Evolutionary conservation across 2,113 vertebrate species (phyloP), one percentile per base, ranked within the genome.

Genomic region (Coturnix japonica): DNA sequence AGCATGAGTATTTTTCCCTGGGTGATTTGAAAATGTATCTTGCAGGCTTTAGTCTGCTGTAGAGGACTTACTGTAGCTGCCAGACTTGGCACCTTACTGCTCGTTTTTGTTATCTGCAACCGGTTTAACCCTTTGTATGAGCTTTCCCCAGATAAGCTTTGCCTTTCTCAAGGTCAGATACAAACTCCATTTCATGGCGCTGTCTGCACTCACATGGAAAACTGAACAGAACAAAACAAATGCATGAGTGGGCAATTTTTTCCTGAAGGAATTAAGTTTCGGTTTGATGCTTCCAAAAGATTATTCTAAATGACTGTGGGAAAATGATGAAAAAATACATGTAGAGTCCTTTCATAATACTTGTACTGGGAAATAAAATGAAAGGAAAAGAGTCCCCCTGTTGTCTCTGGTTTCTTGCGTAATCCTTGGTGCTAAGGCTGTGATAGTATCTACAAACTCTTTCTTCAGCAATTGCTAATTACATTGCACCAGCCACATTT

Each of bases 301-400:
- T 91, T 93, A 89, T 71, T 82, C 60, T 56, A 92, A 95, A 81
- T 67, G 35, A 91, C 72, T 75, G 79, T 91, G 87, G 81, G 92
- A 94, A 95, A 94, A 85, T 28, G 11, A 87, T 53, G 43, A 75
- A 77, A 83, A 81, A 86, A 91, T 65, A 39, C 16, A 12, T 41
- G 61, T 44, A n/a, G 60, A 57, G 22, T 51, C 33, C 53, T 89
- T 94, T 90, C 64, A 78, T 82, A 72, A 73, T 31, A 60, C 47
- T 87, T 73, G 35, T 47, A 44, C 67, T 74, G 72, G 84, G 69
- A 93, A 89, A 85, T 56, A 51, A 7, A 92, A 87, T 80, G 60
- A 85, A 92, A 92, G 51, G 57, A 80, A 92, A 94, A 81, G 4
- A 86, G 89, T 64, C 79, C 60, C 44, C 19, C 79, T 65, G 89